These are phyloP conservation scores for Cydia amplana DNA, from an alignment of 1,140 invertebrate species.

Conservation along the genomic window DNA sequence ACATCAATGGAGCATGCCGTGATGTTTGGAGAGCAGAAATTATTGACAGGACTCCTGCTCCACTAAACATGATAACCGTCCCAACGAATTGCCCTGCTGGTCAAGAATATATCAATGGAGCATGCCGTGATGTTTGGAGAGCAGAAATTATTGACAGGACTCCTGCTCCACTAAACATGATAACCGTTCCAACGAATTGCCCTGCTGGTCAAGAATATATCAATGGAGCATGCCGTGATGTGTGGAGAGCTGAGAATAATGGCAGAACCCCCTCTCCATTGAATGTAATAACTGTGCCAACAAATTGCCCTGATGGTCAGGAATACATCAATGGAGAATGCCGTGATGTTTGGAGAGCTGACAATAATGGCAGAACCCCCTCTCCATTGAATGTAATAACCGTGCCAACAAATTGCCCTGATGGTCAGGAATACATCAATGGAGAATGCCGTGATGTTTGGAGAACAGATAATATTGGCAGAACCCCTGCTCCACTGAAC, in stretches of 20 bases:
- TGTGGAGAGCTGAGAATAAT: constrained; percentile 6
- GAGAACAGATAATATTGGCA: constrained; percentile 28
- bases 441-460: constrained; percentile 47
- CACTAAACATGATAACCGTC: constrained; percentile 11
- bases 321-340: constrained; percentile 35
- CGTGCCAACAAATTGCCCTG: constrained; percentile 44
- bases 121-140: constrained; percentile 25
- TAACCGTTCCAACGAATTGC: constrained; percentile 20
- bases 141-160: neutral
- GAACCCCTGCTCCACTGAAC: constrained; percentile 27
- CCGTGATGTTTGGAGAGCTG: constrained; percentile 35
- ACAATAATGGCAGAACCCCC: neutral
- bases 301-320: constrained; percentile 35
- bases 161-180: neutral
- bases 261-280: neutral
- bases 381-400: constrained; percentile 30
- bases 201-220: constrained; percentile 16
- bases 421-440: constrained; percentile 41
- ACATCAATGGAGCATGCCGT: too few relatives aligned
- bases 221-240: constrained; percentile 26
- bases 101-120: constrained; percentile 11
- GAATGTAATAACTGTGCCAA: constrained; percentile 42
- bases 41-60: neutral
- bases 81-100: constrained; percentile 21
- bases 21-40: constrained; percentile 37